Evolutionary conservation across 2,888 invertebrate genomes (phyloP).

Genomic region (Coleophora deauratella): DNA sequence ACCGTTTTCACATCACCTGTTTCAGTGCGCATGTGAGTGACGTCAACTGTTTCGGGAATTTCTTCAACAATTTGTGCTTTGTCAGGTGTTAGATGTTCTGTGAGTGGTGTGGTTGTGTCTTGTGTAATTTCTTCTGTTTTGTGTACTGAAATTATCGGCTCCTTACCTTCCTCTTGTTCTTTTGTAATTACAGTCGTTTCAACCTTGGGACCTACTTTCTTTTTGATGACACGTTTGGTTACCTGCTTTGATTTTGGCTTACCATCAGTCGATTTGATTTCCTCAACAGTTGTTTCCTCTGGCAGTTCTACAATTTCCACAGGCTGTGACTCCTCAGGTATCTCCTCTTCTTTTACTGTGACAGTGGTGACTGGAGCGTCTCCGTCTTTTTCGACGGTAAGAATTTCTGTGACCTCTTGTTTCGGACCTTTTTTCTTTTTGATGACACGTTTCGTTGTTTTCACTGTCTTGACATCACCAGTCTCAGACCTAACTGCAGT

Average conservation of each 20-base stretch:
- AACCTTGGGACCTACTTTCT: constrained; percentile 13
- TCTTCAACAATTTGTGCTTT: constrained; percentile 27
- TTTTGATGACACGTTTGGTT: constrained; percentile 1
- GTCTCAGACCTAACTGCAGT: constrained; percentile 16
- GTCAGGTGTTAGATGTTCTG: constrained; percentile 5
- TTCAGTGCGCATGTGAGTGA: constrained; percentile 29
- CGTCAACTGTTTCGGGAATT: constrained; percentile 40
- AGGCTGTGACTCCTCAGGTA: background rate
- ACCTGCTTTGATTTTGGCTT: background rate
- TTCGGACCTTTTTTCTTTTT: constrained; percentile 22
- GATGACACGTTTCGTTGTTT: constrained; percentile 22
- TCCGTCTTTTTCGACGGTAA: constrained; percentile 31
- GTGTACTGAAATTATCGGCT: background rate
- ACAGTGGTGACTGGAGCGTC: constrained; percentile 8
- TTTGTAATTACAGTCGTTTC: constrained; percentile 16
- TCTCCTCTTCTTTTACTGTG: background rate
- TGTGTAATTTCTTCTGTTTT: constrained; percentile 7
- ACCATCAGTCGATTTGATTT: background rate
- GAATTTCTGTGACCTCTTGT: constrained; percentile 18
- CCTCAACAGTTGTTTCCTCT: background rate
- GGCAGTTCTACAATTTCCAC: constrained; percentile 17
- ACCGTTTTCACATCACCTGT: constrained; percentile 13
- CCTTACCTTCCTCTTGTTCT: background rate
- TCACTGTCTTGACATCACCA: constrained; percentile 12
- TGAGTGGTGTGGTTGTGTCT: constrained; percentile 20